Percentiles rank a stretch among this genome's conserved stretches.
phyloP scores from a whole-genome alignment of 2,113 vertebrate species.

The Centropristis striata region DNA sequence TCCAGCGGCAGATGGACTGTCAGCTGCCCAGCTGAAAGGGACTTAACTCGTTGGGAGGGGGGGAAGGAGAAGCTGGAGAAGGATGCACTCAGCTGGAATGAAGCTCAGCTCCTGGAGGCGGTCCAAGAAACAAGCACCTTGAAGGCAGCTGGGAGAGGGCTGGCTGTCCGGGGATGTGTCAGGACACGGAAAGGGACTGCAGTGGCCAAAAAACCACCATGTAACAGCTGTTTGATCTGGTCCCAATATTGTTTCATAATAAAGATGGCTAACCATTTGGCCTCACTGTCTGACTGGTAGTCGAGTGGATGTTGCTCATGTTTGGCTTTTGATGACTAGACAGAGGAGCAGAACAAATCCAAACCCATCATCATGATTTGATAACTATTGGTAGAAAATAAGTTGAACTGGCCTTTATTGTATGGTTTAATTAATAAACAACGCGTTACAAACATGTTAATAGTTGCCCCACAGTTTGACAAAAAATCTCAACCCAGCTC shows the following conservation, averaged over 20 bases:
- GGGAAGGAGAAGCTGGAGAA: constrained; percentile 23
- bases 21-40: constrained; percentile 34
- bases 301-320: constrained; percentile 35
- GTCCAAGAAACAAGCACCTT: constrained; percentile 51
- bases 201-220: constrained; percentile 65
- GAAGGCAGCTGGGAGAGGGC: constrained; percentile 62
- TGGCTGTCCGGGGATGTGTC: constrained; percentile 48
- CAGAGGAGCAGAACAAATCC: background rate
- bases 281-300: constrained; percentile 65
- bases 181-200: constrained; percentile 63
- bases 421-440: background rate
- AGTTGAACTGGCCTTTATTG: too few relatives aligned
- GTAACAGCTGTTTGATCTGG: constrained; percentile 80
- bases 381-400: background rate
- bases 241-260: constrained; percentile 82
- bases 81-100: constrained; percentile 24
- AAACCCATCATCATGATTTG: background rate
- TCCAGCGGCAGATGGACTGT: constrained; percentile 15
- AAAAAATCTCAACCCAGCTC: background rate
- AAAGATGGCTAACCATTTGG: constrained; percentile 81
- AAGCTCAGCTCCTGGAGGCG: constrained; percentile 41
- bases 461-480: background rate
- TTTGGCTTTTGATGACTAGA: constrained; percentile 4
- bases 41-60: constrained; percentile 4
- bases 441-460: background rate